These are phyloP conservation scores for Sminthurides aquaticus DNA, from an alignment of 2,888 invertebrate genomes.

Conservation along the genomic window DNA sequence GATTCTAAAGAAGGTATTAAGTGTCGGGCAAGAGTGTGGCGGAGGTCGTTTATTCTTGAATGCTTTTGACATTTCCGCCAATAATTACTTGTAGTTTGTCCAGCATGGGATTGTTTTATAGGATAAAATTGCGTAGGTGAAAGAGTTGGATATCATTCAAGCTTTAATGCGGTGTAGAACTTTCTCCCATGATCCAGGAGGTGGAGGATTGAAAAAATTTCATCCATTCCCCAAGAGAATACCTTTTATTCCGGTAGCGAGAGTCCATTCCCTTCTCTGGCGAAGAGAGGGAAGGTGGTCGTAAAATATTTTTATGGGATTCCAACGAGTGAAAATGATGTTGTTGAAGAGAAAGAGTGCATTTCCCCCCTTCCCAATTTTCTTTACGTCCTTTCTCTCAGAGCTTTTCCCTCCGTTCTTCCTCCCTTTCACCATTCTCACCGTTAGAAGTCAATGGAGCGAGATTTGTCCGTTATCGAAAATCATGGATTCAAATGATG, in stretches of 20 bases:
- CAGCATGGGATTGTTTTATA: too few species aligned
- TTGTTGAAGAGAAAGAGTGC: conserved; percentile 4
- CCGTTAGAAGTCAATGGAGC: background rate
- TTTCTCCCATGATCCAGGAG: too few species aligned
- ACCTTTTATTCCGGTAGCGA: conserved; percentile 5
- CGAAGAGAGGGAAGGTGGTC: conserved; percentile 5
- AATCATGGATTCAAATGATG: background rate
- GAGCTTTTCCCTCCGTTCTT: too few species aligned
- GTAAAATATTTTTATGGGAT: conserved; percentile 9
- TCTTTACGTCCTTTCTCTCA: too few species aligned
- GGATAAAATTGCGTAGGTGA: too few species aligned
- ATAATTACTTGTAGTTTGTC: too few species aligned
- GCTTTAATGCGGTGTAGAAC: too few species aligned
- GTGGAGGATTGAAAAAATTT: background rate
- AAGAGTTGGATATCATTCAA: too few species aligned
- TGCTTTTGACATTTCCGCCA: background rate
- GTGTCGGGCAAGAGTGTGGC: background rate
- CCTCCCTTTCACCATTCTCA: background rate
- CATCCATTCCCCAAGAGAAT: background rate
- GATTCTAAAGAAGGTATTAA: background rate
- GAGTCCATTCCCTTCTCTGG: background rate
- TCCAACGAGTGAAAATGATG: conserved; percentile 15
- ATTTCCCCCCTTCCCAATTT: background rate
- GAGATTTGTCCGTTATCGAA: background rate
- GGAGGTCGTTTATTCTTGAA: background rate